A percentile compares a stretch with the other conserved stretches of the same genome.
Conservation (phyloP, 2,113 vertebrate species). For the Phodopus roborovskii region DNA sequence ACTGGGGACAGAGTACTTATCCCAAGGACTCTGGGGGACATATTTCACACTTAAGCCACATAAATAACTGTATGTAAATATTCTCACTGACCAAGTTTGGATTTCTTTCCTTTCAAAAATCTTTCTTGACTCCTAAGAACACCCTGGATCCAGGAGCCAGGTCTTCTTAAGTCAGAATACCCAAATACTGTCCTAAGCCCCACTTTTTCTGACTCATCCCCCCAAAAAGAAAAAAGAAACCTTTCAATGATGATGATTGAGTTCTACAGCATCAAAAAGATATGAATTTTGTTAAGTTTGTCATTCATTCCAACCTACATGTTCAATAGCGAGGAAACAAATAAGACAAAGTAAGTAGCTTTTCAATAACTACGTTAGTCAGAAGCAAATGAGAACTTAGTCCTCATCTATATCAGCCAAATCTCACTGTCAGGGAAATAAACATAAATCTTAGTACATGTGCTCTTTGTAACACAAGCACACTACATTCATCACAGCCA, state of each 20-base stretch:
- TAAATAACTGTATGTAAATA: not conserved
- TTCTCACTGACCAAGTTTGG: not conserved
- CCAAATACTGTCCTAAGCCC: not conserved
- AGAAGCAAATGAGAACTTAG: not conserved
- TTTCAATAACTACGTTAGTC: not conserved
- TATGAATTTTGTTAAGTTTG: not conserved
- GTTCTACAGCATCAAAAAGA: not conserved
- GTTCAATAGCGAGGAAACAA: not conserved
- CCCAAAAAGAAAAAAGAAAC: too few relatives aligned
- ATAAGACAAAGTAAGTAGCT: not conserved
- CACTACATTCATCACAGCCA: rapidly evolving
- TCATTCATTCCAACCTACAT: not conserved
- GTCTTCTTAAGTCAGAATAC: not conserved
- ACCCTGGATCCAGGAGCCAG: not conserved
- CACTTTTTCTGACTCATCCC: too few relatives aligned
- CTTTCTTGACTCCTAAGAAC: not conserved
- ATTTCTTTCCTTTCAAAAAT: not conserved
- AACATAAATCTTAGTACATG: not conserved
- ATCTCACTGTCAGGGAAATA: too few relatives aligned
- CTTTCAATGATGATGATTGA: not conserved
- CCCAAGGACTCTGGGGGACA: not conserved
- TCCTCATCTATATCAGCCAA: not conserved
- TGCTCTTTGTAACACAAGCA: not conserved
- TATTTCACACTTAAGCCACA: not conserved
- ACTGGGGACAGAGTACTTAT: not conserved